Evolutionary conservation across 2,797 vertebrate genomes (phyloP).

Genomic region (Acomys russatus): DNA sequence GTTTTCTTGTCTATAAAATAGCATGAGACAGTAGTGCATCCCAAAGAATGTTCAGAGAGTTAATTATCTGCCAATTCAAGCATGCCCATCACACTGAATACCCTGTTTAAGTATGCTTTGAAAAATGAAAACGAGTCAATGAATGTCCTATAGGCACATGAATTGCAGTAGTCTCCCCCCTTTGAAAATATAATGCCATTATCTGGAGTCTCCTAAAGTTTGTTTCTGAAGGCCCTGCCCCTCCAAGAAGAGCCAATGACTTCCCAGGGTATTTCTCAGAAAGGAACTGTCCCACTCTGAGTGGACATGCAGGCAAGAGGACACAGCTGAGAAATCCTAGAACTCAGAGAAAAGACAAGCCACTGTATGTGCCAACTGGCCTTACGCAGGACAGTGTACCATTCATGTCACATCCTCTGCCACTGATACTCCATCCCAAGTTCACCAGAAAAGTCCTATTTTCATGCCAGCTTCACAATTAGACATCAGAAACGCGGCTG

Average conservation of each 20-base stretch:
- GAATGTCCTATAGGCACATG: not conserved
- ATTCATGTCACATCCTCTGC: not conserved
- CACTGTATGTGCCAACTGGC: not conserved
- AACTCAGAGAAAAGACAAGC: not conserved
- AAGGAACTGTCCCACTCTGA: not conserved
- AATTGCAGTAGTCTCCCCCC: not conserved
- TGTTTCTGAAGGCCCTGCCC: not conserved
- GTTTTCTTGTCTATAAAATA: conserved; percentile 6
- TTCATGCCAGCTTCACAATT: not conserved
- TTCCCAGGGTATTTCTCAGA: not conserved
- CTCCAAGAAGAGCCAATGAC: not conserved
- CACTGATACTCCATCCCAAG: not conserved
- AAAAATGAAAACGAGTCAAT: conserved; percentile 8
- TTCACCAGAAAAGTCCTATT: not conserved
- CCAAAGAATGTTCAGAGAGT: not conserved
- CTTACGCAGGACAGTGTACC: too few relatives aligned
- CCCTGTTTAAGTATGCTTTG: not conserved
- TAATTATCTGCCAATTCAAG: not conserved
- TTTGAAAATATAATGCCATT: not conserved
- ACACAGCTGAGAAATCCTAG: not conserved
- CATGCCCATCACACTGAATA: not conserved
- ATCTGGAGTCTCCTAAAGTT: not conserved
- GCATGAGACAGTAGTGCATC: not conserved
- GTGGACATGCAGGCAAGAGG: fast-evolving
- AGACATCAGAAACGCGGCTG: not conserved